Evolutionary conservation across 2,797 vertebrate genomes (phyloP).

Genomic region (Enteromius argenteus): DNA sequence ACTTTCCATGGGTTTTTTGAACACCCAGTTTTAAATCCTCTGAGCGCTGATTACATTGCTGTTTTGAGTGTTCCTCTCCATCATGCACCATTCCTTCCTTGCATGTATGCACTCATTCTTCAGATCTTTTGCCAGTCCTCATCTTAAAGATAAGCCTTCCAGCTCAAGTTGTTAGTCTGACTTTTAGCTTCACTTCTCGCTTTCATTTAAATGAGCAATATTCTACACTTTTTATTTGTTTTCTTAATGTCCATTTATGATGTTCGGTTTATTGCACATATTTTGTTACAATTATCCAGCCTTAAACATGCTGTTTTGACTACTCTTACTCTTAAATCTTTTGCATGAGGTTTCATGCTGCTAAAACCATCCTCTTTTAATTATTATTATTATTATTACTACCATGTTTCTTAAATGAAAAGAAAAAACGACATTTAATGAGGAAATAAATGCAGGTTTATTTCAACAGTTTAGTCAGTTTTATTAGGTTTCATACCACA

Average conservation of each 20-base stretch:
- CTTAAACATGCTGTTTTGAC: neutral
- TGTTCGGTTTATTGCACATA: neutral
- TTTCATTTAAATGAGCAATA: neutral
- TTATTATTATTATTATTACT: neutral
- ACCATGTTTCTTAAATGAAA: neutral
- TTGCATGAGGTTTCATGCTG: neutral
- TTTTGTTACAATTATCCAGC: neutral
- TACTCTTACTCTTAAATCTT: neutral
- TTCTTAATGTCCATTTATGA: neutral
- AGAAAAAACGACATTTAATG: neutral
- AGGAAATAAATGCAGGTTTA: neutral
- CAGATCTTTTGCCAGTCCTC: conserved; percentile 18
- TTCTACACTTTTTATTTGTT: neutral
- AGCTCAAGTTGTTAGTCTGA: neutral
- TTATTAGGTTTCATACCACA: neutral
- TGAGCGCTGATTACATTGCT: conserved; percentile 20
- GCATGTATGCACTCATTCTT: conserved; percentile 9
- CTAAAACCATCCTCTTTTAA: neutral
- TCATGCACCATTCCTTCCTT: neutral
- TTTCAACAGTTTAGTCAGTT: neutral
- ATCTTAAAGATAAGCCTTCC: conserved; percentile 1
- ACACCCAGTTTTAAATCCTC: conserved; percentile 10
- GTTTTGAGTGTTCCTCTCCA: conserved; percentile 14
- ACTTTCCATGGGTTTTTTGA: conserved; percentile 31
- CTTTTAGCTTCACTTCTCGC: neutral